Evolutionary conservation across 2,888 invertebrate species (phyloP).

Genomic region (Leucophenga maculata): DNA sequence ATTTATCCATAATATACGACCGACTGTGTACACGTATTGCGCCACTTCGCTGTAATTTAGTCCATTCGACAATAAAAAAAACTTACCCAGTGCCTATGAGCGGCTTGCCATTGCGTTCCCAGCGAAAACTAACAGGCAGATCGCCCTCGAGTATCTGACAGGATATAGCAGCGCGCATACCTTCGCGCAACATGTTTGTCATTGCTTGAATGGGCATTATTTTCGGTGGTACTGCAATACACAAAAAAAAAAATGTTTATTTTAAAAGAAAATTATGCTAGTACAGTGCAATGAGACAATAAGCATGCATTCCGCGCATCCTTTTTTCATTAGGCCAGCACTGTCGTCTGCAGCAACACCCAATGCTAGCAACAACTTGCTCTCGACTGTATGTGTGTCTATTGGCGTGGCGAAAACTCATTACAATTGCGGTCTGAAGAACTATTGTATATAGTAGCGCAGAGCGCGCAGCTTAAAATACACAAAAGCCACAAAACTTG

Average conservation of each 20-base stretch:
- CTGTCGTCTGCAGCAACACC: background rate
- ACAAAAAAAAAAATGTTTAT: constrained; percentile 6
- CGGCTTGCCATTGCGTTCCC: constrained; percentile 90
- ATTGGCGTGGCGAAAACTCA: constrained; percentile 38
- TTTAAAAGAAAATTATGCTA: constrained; percentile 6
- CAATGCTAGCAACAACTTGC: no score
- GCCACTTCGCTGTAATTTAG: no score
- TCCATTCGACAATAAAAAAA: background rate
- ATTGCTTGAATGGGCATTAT: constrained; percentile 87
- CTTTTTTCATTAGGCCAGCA: constrained; percentile 25
- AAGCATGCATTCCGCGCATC: background rate
- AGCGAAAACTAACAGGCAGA: constrained; percentile 90
- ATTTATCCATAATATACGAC: no score
- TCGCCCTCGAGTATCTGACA: constrained; percentile 94
- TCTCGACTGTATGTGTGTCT: background rate
- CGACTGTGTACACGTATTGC: no score
- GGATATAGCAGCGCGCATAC: constrained; percentile 90
- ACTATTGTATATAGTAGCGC: background rate
- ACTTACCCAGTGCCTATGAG: constrained; percentile 78
- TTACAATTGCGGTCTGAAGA: constrained; percentile 47
- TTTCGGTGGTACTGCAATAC: constrained; percentile 82
- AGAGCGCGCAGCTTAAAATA: constrained; percentile 28
- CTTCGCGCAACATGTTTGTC: constrained; percentile 85
- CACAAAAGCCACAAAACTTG: constrained; percentile 46
- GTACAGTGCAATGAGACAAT: background rate